A percentile compares a stretch with the other conserved stretches of the same genome.
phyloP scores from a whole-genome alignment of 1,140 invertebrate genomes.

The Cotesia glomerata region DNA sequence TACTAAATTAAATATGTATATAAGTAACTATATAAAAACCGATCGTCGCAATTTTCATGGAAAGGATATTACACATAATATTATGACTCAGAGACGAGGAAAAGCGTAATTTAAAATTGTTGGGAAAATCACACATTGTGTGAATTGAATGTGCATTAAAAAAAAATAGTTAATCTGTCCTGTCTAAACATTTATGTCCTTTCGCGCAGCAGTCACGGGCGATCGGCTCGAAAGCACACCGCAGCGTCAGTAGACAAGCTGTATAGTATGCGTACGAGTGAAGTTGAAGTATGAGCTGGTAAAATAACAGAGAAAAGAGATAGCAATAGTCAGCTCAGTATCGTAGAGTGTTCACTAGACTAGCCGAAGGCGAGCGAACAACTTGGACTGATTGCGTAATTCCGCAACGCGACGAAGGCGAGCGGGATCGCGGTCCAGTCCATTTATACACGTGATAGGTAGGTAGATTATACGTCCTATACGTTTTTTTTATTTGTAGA shows the following conservation, averaged over 20 bases:
- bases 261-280: background rate
- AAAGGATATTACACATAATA: too few relatives aligned
- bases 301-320: background rate
- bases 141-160: background rate
- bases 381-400: slow-evolving; percentile 56
- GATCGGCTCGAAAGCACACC: slow-evolving; percentile 41
- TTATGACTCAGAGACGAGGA: too few relatives aligned
- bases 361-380: slow-evolving; percentile 12
- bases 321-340: background rate
- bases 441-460: slow-evolving; percentile 51
- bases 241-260: slow-evolving; percentile 25
- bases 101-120: too few relatives aligned
- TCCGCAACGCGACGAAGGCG: slow-evolving; percentile 56
- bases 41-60: too few relatives aligned
- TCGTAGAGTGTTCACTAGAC: background rate
- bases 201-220: slow-evolving; percentile 41
- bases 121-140: too few relatives aligned
- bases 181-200: slow-evolving; percentile 23
- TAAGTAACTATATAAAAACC: too few relatives aligned
- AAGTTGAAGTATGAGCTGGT: background rate
- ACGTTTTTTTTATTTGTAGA: slow-evolving; percentile 43
- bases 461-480: slow-evolving; percentile 44
- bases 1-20: too few relatives aligned
- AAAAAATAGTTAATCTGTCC: background rate
- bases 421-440: slow-evolving; percentile 58